These are phyloP conservation scores for Loripinus fragilis DNA, from an alignment of 2,888 invertebrate species.

Conservation along the genomic window DNA sequence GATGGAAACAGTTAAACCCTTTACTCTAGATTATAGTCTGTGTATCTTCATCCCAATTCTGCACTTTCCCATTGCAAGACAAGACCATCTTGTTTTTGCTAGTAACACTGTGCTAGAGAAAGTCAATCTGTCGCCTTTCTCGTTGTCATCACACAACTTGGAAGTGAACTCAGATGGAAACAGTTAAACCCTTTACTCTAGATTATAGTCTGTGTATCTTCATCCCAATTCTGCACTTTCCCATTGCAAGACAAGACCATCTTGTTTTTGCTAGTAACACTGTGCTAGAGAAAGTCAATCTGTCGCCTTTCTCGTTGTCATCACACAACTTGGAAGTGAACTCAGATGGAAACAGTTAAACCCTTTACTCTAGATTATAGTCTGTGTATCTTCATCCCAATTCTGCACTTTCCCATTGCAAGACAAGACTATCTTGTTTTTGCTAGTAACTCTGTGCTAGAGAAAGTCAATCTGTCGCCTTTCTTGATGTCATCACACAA, in stretches of 20 bases:
- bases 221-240: conserved; percentile 20
- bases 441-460: conserved; percentile 46
- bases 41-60: no score
- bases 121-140: conserved; percentile 43
- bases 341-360: no score
- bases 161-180: conserved; percentile 38
- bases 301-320: conserved; percentile 64
- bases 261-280: conserved; percentile 24
- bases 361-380: no score
- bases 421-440: background rate
- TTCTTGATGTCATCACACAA: conserved; percentile 18
- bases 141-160: background rate
- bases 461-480: conserved; percentile 37
- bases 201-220: no score
- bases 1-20: no score
- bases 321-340: conserved; percentile 53
- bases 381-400: no score
- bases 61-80: no score
- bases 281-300: conserved; percentile 59
- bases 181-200: no score
- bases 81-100: conserved; percentile 7
- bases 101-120: conserved; percentile 44
- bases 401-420: no score
- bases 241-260: background rate
- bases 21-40: no score